phyloP scores from a whole-genome alignment of 1,140 invertebrate genomes.

The Nymphalis io region DNA sequence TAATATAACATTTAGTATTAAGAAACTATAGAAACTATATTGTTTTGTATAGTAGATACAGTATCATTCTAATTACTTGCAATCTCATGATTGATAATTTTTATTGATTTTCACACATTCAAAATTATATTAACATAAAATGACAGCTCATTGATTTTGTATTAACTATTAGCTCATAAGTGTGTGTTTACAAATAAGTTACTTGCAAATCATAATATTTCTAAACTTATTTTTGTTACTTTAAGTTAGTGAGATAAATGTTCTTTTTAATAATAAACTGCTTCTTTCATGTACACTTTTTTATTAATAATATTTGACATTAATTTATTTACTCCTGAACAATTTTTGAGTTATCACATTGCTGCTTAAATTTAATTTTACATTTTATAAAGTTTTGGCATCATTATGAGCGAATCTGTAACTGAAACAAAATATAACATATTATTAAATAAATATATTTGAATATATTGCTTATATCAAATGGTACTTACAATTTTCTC shows the following conservation, averaged over 20 bases:
- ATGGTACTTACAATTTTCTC: conserved; percentile 75
- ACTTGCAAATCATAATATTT: conserved; percentile 14
- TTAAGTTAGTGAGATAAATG: conserved; percentile 33
- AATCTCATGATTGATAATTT: background rate
- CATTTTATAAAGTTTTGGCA: conserved; percentile 72
- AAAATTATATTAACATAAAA: background rate
- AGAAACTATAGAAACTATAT: background rate
- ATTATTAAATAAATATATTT: conserved; percentile 8
- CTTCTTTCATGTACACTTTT: conserved; percentile 15
- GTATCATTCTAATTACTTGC: background rate
- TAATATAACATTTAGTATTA: background rate
- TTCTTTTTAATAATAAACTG: conserved; percentile 10
- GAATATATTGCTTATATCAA: background rate
- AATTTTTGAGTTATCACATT: conserved; percentile 9
- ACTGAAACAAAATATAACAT: conserved; percentile 63
- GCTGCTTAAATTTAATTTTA: conserved; percentile 1
- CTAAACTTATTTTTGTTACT: conserved; percentile 44
- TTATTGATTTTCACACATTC: background rate
- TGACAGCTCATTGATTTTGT: background rate
- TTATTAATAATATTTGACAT: conserved; percentile 7
- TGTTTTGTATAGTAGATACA: background rate
- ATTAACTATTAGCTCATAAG: conserved; percentile 4
- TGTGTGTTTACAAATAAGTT: background rate
- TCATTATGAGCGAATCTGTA: conserved; percentile 75
- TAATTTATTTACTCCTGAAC: background rate